phyloP scores from a whole-genome alignment of 2,888 invertebrate species.

The Cosmorhoe ocellata region DNA sequence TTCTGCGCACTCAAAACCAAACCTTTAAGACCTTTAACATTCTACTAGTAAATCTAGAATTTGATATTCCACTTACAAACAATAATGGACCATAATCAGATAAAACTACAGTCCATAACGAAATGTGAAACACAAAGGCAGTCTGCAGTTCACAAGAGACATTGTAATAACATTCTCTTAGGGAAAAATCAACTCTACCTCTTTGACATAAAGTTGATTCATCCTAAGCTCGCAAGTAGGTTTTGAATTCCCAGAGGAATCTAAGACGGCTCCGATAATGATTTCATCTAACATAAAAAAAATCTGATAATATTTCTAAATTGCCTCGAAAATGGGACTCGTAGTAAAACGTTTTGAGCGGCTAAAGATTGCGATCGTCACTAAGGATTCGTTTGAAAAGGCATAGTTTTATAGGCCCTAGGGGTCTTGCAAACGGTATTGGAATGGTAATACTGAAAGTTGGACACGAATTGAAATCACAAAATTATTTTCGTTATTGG shows the following conservation, averaged over 20 bases:
- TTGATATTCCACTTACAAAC: constrained; percentile 11
- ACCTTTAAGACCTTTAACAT: too few relatives aligned
- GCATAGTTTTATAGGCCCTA: constrained; percentile 29
- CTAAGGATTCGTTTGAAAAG: constrained; percentile 22
- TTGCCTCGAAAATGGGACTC: constrained; percentile 19
- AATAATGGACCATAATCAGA: constrained; percentile 10
- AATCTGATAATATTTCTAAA: constrained; percentile 29
- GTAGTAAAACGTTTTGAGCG: constrained; percentile 26
- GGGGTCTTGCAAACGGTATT: constrained; percentile 18
- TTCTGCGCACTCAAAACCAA: background rate
- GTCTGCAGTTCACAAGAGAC: background rate
- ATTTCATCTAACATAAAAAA: constrained; percentile 22
- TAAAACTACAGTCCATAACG: constrained; percentile 7
- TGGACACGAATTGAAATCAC: constrained; percentile 19
- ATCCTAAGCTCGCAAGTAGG: background rate
- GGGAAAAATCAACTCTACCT: constrained; percentile 7
- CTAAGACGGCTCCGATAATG: constrained; percentile 20
- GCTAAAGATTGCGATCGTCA: constrained; percentile 21
- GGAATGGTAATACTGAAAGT: constrained; percentile 20
- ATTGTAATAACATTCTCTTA: background rate
- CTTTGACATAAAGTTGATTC: constrained; percentile 6
- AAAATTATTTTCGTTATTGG: constrained; percentile 6
- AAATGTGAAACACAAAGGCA: constrained; percentile 8
- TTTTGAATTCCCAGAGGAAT: constrained; percentile 18
- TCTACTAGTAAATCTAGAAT: constrained; percentile 14